These are phyloP conservation scores for Nycticorax nycticorax DNA, from an alignment of 2,113 vertebrate species.

Conservation along the genomic window DNA sequence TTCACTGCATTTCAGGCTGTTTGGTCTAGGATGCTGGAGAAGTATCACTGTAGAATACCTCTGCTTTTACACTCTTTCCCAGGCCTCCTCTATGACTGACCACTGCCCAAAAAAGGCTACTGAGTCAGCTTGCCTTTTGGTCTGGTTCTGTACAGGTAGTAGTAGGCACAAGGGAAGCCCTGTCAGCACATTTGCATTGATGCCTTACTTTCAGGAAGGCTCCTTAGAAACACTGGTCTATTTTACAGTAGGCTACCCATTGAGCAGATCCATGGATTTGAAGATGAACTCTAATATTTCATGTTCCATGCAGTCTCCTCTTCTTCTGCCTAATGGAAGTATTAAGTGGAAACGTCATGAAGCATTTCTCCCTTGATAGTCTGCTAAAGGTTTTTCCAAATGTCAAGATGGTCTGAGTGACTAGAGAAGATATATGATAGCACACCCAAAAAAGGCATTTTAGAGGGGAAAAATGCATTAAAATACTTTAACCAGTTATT, in stretches of 20 bases:
- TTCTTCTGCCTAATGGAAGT: neutral
- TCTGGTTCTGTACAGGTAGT: neutral
- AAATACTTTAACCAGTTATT: neutral
- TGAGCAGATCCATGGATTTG: neutral
- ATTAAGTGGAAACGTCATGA: neutral
- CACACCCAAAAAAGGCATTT: neutral
- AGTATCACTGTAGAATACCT: neutral
- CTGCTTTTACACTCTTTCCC: neutral
- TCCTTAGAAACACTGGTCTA: neutral
- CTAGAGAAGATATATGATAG: neutral
- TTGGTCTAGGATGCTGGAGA: neutral
- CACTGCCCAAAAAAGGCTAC: neutral
- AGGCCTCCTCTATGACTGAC: neutral
- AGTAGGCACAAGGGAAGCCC: neutral
- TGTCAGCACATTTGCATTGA: neutral
- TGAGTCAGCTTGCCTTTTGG: neutral
- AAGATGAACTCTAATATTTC: neutral
- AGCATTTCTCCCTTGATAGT: neutral
- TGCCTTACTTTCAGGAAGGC: neutral
- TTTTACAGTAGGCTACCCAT: rapidly evolving
- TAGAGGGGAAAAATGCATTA: neutral
- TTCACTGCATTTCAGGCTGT: neutral
- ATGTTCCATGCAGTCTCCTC: neutral
- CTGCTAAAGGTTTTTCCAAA: neutral
- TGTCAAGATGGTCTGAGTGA: neutral